Evolutionary conservation across 2,797 vertebrate species (phyloP).

Genomic region (Columba guinea): DNA sequence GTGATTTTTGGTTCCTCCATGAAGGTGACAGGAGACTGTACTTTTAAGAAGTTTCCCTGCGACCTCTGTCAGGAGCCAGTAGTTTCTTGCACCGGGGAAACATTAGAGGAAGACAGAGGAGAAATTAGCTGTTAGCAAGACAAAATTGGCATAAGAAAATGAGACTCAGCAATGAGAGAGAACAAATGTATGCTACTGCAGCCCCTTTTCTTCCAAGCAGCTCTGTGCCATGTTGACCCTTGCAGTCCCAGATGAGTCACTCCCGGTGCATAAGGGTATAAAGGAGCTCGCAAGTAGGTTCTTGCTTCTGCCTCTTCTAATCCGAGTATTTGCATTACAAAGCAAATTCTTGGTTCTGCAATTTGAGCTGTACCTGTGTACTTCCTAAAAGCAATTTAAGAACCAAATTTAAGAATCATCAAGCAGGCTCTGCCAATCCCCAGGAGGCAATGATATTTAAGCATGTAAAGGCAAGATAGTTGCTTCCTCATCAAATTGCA

Average conservation of each 20-base stretch:
- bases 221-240: conserved; percentile 14
- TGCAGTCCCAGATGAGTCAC: background rate
- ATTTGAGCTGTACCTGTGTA: background rate
- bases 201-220: background rate
- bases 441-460: background rate
- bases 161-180: background rate
- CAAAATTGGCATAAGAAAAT: background rate
- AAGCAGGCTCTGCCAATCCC: background rate
- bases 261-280: background rate
- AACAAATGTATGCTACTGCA: background rate
- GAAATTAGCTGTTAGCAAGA: background rate
- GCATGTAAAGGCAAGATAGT: background rate
- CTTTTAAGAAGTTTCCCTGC: background rate
- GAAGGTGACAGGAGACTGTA: background rate
- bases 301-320: background rate
- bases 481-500: background rate
- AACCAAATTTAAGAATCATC: background rate
- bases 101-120: background rate
- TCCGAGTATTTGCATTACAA: background rate
- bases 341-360: background rate
- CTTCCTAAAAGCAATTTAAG: conserved; percentile 14
- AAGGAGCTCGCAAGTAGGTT: background rate
- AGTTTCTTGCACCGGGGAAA: background rate
- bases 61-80: background rate
- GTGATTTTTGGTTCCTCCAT: background rate